Base-by-base conservation (phyloP, 2,797 vertebrate genomes). In the Vipera latastei region DNA sequence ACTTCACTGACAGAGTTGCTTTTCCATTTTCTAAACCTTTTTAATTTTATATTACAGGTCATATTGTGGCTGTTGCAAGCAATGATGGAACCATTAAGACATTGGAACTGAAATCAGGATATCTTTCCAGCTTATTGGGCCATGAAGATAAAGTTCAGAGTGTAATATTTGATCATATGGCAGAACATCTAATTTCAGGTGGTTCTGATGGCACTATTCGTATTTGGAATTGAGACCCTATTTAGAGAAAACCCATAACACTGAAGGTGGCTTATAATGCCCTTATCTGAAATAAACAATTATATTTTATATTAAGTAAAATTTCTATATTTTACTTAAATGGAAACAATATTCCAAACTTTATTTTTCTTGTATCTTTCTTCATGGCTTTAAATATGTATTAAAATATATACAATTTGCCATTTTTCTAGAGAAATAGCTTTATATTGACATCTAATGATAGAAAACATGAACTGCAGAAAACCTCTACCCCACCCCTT, bases 401-500 rank as follows among this genome's bases (percentile, higher is more conserved):
- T 87, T 13, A 38, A 44, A 60, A 18, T 53, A 48, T 25, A 89
- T 48, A 38, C 55, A 91, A 38, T 94, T 92, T 0, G 56, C 92
- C n/a, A 65, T 90, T 59, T 91, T 95, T 94, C 94, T 86, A 93
- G 95, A 97, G 96, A 97, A 97, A 86, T 69, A 96, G 97, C 97
- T 97, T 97, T 96, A 97, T 97, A 93, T 97, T 98, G 98, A 98
- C 98, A 97, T 97, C 98, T 98, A 98, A 98, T 97, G 97, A 96
- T 97, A 95, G 96, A 97, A 95, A 95, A 94, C 97, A 91, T 96
- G 97, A 98, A 98, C 95, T 98, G 97, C 97, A 98, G 86, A 95
- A 96, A 94, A 96, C 28, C 57, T 83, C 20, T 38, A 20, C 57
- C 20, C 57, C 48, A n/a, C 85, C 59, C 32, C 48, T 26, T 1